These are phyloP conservation scores for Penaeus vannamei DNA, from an alignment of 1,140 invertebrate species.

Conservation along the genomic window DNA sequence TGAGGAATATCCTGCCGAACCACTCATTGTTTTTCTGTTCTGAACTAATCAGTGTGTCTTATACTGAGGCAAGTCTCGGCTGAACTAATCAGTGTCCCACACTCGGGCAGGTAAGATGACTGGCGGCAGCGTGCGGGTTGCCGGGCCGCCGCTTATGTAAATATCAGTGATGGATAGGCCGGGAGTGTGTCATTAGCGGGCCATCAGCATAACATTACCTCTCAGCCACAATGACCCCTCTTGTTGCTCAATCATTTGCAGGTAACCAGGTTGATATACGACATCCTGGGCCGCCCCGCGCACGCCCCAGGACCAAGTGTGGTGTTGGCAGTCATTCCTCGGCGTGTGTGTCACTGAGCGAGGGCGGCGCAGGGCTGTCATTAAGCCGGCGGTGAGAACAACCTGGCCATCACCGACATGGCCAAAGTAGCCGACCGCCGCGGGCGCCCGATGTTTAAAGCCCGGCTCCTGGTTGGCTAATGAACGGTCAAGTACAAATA, in stretches of 20 bases:
- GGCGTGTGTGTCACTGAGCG: slow-evolving; percentile 42
- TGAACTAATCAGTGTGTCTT: too few species aligned
- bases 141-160: slow-evolving; percentile 30
- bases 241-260: slow-evolving; percentile 60
- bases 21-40: too few species aligned
- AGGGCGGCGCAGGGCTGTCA: slow-evolving; percentile 7
- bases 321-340: slow-evolving; percentile 8
- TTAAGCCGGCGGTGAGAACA: slow-evolving; percentile 31
- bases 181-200: slow-evolving; percentile 53
- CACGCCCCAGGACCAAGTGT: slow-evolving; percentile 32
- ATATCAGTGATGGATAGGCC: slow-evolving; percentile 54
- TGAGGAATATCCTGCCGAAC: too few species aligned
- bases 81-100: too few species aligned
- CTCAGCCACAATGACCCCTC: slow-evolving; percentile 52
- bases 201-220: slow-evolving; percentile 61
- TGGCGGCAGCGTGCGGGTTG: too few species aligned
- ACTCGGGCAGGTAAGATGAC: too few species aligned
- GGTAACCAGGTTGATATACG: slow-evolving; percentile 51
- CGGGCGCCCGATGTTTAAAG: slow-evolving; percentile 34
- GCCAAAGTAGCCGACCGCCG: slow-evolving; percentile 48
- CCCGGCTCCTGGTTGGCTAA: slow-evolving; percentile 46
- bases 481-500: slow-evolving; percentile 61
- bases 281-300: not conserved
- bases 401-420: slow-evolving; percentile 44
- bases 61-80: too few species aligned